Evolutionary conservation across 2,797 vertebrate genomes (phyloP).

Genomic region (Kryptopterus vitreolus): DNA sequence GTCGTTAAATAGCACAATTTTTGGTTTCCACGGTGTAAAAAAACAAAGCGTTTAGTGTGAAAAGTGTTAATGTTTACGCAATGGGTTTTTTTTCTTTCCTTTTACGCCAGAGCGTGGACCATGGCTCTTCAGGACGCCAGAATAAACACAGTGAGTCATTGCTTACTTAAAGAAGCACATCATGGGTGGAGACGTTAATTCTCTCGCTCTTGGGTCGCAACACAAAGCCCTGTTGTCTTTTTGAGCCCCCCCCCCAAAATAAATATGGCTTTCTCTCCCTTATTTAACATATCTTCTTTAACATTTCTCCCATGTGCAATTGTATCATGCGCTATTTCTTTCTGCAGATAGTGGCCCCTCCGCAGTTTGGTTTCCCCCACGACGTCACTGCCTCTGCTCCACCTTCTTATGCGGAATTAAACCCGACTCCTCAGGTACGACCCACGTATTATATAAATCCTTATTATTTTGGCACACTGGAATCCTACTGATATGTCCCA

Average conservation of each 20-base stretch:
- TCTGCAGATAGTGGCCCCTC: slow-evolving; percentile 64
- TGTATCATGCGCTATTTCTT: slow-evolving; percentile 16
- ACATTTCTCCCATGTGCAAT: not conserved
- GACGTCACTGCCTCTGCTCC: slow-evolving; percentile 83
- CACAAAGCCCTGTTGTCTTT: not conserved
- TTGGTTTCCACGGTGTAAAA: not conserved
- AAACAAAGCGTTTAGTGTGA: not conserved
- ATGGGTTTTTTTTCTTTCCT: slow-evolving; percentile 27
- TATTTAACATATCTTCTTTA: too few relatives aligned
- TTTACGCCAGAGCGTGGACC: slow-evolving; percentile 88
- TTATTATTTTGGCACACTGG: not conserved
- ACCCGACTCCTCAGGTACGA: slow-evolving; percentile 83
- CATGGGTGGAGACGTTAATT: slow-evolving; percentile 14
- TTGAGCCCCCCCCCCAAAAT: too few relatives aligned
- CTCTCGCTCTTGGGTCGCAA: not conserved
- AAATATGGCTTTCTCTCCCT: too few relatives aligned
- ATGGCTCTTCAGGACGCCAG: slow-evolving; percentile 91
- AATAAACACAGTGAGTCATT: slow-evolving; percentile 84
- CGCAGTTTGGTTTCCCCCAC: slow-evolving; percentile 72
- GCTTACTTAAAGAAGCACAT: not conserved
- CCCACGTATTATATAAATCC: not conserved
- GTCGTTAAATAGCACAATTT: too few relatives aligned
- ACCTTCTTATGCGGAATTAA: slow-evolving; percentile 86
- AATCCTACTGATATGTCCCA: not conserved
- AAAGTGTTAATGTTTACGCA: slow-evolving; percentile 9